Conservation (phyloP, 2,888 invertebrate species). For the Phragmatobia fuliginosa region DNA sequence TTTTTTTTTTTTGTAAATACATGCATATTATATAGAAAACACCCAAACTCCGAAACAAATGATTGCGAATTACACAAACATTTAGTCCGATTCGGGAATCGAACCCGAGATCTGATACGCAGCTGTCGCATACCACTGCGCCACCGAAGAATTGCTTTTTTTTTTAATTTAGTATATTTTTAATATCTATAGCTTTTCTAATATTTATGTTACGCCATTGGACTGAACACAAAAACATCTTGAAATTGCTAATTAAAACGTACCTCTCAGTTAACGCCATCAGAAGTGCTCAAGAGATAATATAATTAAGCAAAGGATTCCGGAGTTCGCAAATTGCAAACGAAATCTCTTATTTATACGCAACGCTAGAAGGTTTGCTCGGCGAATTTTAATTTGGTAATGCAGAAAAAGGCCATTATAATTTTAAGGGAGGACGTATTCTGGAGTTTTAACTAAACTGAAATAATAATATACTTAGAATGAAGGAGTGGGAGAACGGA, state of each 20-base stretch:
- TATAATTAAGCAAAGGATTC: conserved; percentile 77
- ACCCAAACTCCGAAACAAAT: too few relatives aligned
- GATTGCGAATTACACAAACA: too few relatives aligned
- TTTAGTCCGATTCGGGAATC: too few relatives aligned
- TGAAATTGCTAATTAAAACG: conserved; percentile 63
- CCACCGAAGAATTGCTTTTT: too few relatives aligned
- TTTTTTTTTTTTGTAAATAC: too few relatives aligned
- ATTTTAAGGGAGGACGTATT: conserved; percentile 52
- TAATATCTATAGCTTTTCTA: not conserved
- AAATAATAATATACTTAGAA: too few relatives aligned
- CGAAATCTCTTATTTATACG: conserved; percentile 72
- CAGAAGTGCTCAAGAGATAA: conserved; percentile 59
- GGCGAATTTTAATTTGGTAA: conserved; percentile 78
- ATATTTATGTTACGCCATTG: conserved; percentile 8
- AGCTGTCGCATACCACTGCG: too few relatives aligned
- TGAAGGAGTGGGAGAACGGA: too few relatives aligned
- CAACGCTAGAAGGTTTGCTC: conserved; percentile 65
- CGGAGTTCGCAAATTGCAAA: conserved; percentile 68
- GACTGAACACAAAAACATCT: conserved; percentile 38
- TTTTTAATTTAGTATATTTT: too few relatives aligned
- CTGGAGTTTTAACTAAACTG: conserved; percentile 18
- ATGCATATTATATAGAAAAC: too few relatives aligned
- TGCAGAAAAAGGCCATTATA: conserved; percentile 63
- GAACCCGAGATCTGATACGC: too few relatives aligned
- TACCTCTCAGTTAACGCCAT: conserved; percentile 60